phyloP scores from a whole-genome alignment of 2,888 invertebrate species.

The Capitulum mitella region DNA sequence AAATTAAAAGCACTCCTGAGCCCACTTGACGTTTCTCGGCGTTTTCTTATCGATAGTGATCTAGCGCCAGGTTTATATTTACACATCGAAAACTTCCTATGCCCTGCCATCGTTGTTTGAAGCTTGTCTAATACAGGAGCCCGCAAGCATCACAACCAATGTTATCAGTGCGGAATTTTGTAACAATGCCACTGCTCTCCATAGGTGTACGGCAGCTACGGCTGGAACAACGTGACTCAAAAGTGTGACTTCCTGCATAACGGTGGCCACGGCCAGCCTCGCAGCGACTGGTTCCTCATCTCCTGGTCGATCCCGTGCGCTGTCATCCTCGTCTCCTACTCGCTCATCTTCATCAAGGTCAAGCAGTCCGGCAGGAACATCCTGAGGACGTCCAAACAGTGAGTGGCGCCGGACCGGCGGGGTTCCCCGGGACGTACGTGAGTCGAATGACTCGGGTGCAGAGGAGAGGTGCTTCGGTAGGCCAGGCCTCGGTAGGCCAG shows the following conservation, averaged over 20 bases:
- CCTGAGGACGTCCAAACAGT: not conserved
- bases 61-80: no score
- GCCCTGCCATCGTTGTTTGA: no score
- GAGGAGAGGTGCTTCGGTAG: no score
- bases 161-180: no score
- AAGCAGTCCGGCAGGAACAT: constrained; percentile 27
- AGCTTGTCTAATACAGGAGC: no score
- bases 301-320: constrained; percentile 32
- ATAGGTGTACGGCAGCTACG: constrained; percentile 30
- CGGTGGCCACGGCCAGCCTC: not conserved
- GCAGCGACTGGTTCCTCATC: constrained; percentile 21
- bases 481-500: no score
- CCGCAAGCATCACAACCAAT: no score
- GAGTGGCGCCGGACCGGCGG: not conserved
- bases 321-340: constrained; percentile 33
- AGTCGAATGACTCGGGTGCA: not conserved
- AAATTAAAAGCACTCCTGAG: no score
- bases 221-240: constrained; percentile 31
- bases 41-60: no score
- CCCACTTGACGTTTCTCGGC: no score
- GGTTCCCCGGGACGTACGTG: not conserved
- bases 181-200: no score
- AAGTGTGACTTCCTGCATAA: constrained; percentile 33
- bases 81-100: no score
- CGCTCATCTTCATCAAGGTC: constrained; percentile 32